Conservation (phyloP, 1,140 invertebrate genomes). For the Asobara japonica region DNA sequence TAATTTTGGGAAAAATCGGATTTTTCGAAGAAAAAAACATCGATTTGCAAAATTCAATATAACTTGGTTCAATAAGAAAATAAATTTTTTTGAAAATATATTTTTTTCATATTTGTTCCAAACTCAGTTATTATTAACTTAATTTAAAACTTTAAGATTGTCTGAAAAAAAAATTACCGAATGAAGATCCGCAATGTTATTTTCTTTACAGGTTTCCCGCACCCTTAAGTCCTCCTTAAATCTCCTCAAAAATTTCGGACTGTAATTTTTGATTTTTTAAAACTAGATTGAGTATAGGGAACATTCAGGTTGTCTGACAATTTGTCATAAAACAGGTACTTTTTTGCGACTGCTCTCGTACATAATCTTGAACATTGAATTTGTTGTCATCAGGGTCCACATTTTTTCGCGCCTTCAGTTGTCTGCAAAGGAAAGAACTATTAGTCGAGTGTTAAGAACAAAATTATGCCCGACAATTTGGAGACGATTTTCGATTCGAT, state of each 20-base stretch:
- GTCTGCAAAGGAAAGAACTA: slow-evolving; percentile 61
- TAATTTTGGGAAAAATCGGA: too few species aligned
- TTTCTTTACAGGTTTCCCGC: slow-evolving; percentile 5
- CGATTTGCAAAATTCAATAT: too few species aligned
- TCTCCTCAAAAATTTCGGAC: background rate
- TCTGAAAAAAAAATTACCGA: too few species aligned
- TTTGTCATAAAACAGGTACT: slow-evolving; percentile 61
- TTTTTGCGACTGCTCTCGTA: slow-evolving; percentile 71
- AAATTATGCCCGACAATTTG: too few species aligned
- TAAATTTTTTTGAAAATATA: too few species aligned
- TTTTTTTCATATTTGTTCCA: too few species aligned
- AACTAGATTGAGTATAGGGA: background rate
- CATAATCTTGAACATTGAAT: slow-evolving; percentile 77
- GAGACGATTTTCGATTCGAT: too few species aligned
- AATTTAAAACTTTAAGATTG: too few species aligned
- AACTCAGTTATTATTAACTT: too few species aligned
- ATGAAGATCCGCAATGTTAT: background rate
- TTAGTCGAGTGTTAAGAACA: background rate
- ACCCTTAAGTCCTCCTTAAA: background rate
- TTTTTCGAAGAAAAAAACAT: too few species aligned
- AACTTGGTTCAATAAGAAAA: too few species aligned
- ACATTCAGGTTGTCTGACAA: slow-evolving; percentile 59
- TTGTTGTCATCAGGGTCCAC: slow-evolving; percentile 68
- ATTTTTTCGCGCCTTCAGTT: slow-evolving; percentile 71
- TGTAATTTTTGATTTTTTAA: background rate